Evolutionary conservation across 2,888 invertebrate genomes (phyloP), one percentile per base, ranked within the genome.

Genomic region (Caradrina kadenii): DNA sequence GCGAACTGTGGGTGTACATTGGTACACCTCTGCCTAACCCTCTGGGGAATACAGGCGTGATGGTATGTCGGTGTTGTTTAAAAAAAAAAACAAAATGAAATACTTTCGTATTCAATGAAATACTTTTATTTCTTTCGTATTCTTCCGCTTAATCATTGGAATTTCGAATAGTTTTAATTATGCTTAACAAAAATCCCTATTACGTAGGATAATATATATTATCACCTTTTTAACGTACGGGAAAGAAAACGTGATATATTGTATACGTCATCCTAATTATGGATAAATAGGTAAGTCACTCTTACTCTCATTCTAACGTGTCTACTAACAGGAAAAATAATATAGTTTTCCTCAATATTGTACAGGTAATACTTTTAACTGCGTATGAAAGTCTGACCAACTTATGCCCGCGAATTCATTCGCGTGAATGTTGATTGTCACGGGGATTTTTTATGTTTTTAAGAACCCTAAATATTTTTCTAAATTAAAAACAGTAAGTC

Each of bases 151-250:
- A 19, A 35, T 39, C 4, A n/a, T 21, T 11, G 15, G 35, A 48
- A 53, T 22, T 39, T 10, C 10, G 1, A 26, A 22, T 22, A 8
- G 2, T 10, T 19, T 19, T 19, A 7, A 19, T 31, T 53, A 31
- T 73, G 56, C 73, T 66, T 19, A n/a, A 1, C 53, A 71, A 73
- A 55, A 35, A 66, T 8, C 26, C 73, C 52, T 48, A 15, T 22
- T n/a, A 55, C 15, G 64, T 42, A 10, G 39, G 39, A 39, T 39
- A 8, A 35, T 35, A 8, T 8, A 26, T 26, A 26, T 4, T 26
- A 39, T 8, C 6, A 53, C 0, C 0, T 50, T 19, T 4, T 63
- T 19, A 17, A 22, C 52, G 6, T 11, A n/a, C 7, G 22, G 8
- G 2, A 19, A 53, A 71, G 26, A 53, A 73, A 53, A 15, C 0